Evolutionary conservation across 2,797 vertebrate genomes (phyloP), one percentile per base, ranked within the genome.

Genomic region (Danio choprae): DNA sequence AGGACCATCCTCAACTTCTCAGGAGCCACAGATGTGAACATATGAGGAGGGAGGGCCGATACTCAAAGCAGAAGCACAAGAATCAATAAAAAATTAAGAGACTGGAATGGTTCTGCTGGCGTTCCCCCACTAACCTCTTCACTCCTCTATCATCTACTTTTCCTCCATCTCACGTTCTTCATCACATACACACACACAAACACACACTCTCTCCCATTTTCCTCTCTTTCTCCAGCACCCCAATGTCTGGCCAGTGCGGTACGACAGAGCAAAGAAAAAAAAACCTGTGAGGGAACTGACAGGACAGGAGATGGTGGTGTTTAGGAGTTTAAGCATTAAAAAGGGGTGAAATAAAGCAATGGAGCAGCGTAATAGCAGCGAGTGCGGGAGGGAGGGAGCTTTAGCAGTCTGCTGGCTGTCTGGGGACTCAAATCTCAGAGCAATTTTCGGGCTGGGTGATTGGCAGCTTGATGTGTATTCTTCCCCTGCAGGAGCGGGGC

Each of bases 371-470:
- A 84, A 85, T 83, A 64, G 84, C 83, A 43, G 46, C 59, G 50
- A 60, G 67, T 11, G 64, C 64, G 48, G 29, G 50, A 77, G 55
- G 71, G 77, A 77, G 76, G 72, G 22, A 84, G 87, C 88, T 87
- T 84, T 88, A 83, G 70, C 81, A 85, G 87, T 85, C 84, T 69
- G 77, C 72, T 84, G 76, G 82, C 88, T 80, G 93, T 94, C 93
- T 93, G 89, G 94, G 93, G 94, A 95, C 94, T 93, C 91, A 95
- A 95, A 94, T 95, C 94, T 95, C 94, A 95, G 92, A 95, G 94
- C 94, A 95, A 95, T 95, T 95, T 95, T 93, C 92, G 89, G 89
- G 87, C 88, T 72, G 84, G 90, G 89, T 94, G 94, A 95, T 94
- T 95, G 94, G 93, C 93, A 94, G 94, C 89, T 93, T 94, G 94